Evolutionary conservation across 2,797 vertebrate species (phyloP).

Genomic region (Hoplostethus atlanticus): DNA sequence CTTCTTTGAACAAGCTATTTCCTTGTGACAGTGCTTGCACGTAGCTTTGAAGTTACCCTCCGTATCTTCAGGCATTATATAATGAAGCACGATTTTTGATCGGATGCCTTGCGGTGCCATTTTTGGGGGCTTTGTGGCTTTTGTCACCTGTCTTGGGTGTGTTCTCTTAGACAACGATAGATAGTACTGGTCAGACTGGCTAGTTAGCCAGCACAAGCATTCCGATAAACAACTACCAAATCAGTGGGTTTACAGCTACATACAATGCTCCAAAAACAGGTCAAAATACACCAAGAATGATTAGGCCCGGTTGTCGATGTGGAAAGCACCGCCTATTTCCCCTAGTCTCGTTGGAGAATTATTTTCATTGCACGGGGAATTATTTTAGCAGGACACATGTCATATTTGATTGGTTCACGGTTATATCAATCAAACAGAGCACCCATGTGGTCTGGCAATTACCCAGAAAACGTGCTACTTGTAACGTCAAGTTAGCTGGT

Average conservation of each 20-base stretch:
- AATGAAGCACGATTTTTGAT: constrained; percentile 12
- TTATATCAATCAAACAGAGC: not conserved
- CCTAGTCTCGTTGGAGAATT: too few relatives aligned
- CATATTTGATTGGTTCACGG: not conserved
- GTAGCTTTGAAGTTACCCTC: constrained; percentile 13
- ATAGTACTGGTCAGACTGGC: not conserved
- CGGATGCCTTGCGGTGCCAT: not conserved
- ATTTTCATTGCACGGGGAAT: not conserved
- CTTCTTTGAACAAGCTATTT: not conserved
- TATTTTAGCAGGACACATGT: too few relatives aligned
- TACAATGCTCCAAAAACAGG: too few relatives aligned
- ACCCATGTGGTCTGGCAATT: constrained; percentile 19
- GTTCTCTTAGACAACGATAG: not conserved
- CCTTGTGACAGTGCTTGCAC: not conserved
- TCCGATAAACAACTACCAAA: too few relatives aligned
- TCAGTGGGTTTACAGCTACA: too few relatives aligned
- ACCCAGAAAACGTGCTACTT: constrained; percentile 15
- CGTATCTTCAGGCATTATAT: constrained; percentile 9
- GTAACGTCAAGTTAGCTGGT: not conserved
- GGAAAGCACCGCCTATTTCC: not conserved
- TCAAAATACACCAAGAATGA: not conserved
- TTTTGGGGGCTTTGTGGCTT: too few relatives aligned
- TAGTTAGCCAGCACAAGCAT: not conserved
- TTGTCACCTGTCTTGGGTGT: not conserved
- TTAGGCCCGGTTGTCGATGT: not conserved